These are phyloP conservation scores for Nomada fucata DNA, from an alignment of 2,888 invertebrate genomes.

Conservation along the genomic window DNA sequence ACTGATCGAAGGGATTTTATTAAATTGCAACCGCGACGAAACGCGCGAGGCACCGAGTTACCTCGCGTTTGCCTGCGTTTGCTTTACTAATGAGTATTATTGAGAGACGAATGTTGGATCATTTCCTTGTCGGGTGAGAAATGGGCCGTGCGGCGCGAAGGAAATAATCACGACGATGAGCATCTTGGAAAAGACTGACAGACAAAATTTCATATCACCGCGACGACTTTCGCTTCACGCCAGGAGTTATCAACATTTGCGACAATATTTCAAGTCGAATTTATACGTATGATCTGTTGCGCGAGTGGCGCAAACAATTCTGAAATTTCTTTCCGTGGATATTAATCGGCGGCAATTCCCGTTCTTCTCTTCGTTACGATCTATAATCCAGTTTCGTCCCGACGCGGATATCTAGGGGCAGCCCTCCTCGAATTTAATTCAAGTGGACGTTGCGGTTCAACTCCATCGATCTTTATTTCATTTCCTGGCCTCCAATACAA, in stretches of 20 bases:
- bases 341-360: background rate
- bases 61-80: background rate
- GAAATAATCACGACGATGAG: background rate
- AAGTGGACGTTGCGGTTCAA: background rate
- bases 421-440: background rate
- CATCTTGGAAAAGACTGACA: background rate
- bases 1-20: conserved; percentile 29
- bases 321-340: no score
- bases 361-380: background rate
- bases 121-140: background rate
- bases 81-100: conserved; percentile 42
- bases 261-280: background rate
- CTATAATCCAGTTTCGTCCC: background rate
- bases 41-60: no score
- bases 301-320: no score
- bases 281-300: background rate
- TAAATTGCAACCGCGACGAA: conserved; percentile 11
- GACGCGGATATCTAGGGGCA: background rate
- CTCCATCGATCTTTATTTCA: background rate
- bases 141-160: background rate
- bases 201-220: background rate
- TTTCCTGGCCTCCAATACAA: conserved; percentile 68
- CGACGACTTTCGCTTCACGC: background rate
- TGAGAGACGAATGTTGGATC: conserved; percentile 13
- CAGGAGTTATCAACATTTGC: background rate